Evolutionary conservation across 1,140 invertebrate genomes (phyloP), one percentile per base, ranked within the genome.

Genomic region (Halyomorpha halys): DNA sequence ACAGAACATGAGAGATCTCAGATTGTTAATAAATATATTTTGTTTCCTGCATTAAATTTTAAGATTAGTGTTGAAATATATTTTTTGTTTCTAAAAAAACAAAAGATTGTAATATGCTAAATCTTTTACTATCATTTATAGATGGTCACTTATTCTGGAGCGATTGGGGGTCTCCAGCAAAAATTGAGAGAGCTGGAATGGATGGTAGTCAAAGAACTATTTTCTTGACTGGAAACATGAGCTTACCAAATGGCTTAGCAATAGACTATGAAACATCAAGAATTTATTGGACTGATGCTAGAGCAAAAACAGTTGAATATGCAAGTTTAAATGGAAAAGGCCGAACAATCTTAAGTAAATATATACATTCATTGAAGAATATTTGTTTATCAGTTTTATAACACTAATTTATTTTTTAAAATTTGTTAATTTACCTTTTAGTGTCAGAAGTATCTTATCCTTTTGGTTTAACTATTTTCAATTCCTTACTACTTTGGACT

Each of bases 161-260:
- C 15, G 90, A 94, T 72, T 94, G 91, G 91, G 90, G 91, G 1
- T 77, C 51, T 16, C 77, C 80, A 27, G 84, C 90, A 1, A 84
- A 86, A 72, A 96, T 96, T 54, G 90, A 94, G 74, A 77, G 83
- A 34, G 87, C 90, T 21, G 83, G 84, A 30, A 91, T 97, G 90
- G 91, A 97, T 75, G 93, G 94, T 0, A 81, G 80, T 4, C 79
- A 83, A 25, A 77, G 91, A 8, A 75, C 75, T 34, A 74, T 80
- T 5, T 74, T 89, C 2, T 81, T 94, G 0, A 80, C 80, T 8
- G 83, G 83, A 61, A 84, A 87, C 69, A 80, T 84, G 72, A 89
- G 79, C 3, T 89, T 82, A 82, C 90, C 90, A 1, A 91, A 89
- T 72, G 90, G 90, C 1, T 72, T 94, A 16, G 84, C 89, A 0